These are phyloP conservation scores for Papilio helenus DNA, from an alignment of 1,140 invertebrate species.

Conservation along the genomic window DNA sequence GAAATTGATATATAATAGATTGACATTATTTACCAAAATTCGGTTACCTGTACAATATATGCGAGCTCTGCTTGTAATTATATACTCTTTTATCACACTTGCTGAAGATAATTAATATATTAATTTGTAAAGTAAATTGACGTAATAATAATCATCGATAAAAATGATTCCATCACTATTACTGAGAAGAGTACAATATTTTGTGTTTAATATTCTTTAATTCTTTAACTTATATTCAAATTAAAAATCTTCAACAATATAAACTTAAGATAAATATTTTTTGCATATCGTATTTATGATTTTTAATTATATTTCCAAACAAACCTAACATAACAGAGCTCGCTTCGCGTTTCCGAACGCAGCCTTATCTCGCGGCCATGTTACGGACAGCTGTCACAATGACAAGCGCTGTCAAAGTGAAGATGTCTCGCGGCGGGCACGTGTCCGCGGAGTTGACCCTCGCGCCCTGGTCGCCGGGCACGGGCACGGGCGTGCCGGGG, in stretches of 20 bases:
- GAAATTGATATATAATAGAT: conserved; percentile 79
- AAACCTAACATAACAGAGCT: conserved; percentile 52
- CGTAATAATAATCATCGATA: background rate
- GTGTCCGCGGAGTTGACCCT: conserved; percentile 44
- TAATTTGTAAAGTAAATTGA: background rate
- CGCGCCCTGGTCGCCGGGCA: conserved; percentile 56
- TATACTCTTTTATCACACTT: conserved; percentile 36
- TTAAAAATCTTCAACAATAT: background rate
- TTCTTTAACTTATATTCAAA: background rate
- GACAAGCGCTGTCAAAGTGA: conserved; percentile 39
- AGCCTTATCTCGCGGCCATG: conserved; percentile 56
- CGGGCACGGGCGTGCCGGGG: conserved; percentile 79
- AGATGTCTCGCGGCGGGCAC: conserved; percentile 25
- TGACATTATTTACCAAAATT: conserved; percentile 76
- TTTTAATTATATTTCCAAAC: background rate
- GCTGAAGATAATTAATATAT: background rate
- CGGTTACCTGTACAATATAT: conserved; percentile 62
- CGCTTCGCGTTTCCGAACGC: conserved; percentile 50
- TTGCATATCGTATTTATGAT: background rate
- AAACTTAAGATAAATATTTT: background rate
- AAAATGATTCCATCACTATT: background rate
- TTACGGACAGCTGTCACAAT: conserved; percentile 52
- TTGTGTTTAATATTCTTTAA: background rate
- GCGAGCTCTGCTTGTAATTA: conserved; percentile 52
- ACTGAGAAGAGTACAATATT: background rate